Evolutionary conservation across 2,888 invertebrate species (phyloP).

Genomic region (Mimas tiliae): DNA sequence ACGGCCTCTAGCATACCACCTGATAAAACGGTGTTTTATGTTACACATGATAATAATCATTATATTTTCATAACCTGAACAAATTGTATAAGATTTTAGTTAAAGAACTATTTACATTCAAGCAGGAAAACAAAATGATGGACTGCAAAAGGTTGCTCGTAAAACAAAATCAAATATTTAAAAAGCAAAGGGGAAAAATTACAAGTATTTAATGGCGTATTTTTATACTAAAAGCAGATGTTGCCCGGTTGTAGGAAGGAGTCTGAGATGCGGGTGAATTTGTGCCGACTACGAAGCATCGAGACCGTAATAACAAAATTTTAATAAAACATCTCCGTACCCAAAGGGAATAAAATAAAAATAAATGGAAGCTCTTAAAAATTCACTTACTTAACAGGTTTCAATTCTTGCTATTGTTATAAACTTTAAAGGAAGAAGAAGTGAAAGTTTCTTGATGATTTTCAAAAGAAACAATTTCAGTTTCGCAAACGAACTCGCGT

Average conservation of each 20-base stretch:
- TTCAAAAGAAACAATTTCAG: slow-evolving; percentile 43
- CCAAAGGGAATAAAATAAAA: slow-evolving; percentile 55
- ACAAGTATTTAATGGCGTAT: slow-evolving; percentile 9
- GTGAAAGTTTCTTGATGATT: slow-evolving; percentile 45
- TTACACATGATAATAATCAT: no score
- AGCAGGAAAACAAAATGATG: neutral
- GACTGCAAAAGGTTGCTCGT: neutral
- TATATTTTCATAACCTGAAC: no score
- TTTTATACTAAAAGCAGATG: slow-evolving; percentile 24
- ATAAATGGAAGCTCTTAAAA: slow-evolving; percentile 56
- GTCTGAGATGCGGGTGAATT: slow-evolving; percentile 24
- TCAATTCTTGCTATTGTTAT: slow-evolving; percentile 59
- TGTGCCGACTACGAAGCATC: slow-evolving; percentile 46
- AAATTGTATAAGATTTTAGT: no score
- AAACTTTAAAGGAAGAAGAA: slow-evolving; percentile 49
- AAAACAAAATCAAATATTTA: slow-evolving; percentile 27
- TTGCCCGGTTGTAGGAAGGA: slow-evolving; percentile 21
- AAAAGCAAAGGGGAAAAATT: slow-evolving; percentile 17
- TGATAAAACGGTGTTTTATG: no score
- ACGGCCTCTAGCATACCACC: no score
- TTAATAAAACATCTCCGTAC: slow-evolving; percentile 69
- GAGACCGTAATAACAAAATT: slow-evolving; percentile 71
- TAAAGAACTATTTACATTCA: no score
- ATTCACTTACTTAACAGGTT: slow-evolving; percentile 57
- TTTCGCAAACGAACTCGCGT: slow-evolving; percentile 39